Conservation (phyloP, 2,888 invertebrate genomes). For the Troides aeacus region DNA sequence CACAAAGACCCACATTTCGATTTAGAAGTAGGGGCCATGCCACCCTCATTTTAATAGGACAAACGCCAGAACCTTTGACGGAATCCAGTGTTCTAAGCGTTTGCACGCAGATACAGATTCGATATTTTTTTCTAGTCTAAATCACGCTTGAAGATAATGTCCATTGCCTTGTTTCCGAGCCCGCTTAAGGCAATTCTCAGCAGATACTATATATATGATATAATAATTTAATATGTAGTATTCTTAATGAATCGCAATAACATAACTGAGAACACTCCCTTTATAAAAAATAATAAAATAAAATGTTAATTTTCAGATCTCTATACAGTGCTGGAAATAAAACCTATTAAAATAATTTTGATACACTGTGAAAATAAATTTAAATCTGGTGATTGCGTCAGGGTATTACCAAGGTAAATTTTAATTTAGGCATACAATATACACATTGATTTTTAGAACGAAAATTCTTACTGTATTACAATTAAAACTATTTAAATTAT, state of each 20-base stretch:
- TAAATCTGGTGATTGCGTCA: slow-evolving; percentile 56
- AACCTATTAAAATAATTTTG: slow-evolving; percentile 61
- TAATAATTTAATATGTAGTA: too few species aligned
- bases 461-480: not conserved
- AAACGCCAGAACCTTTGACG: too few species aligned
- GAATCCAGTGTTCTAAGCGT: too few species aligned
- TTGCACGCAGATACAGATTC: too few species aligned
- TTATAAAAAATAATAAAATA: not conserved
- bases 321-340: slow-evolving; percentile 48
- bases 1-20: too few species aligned
- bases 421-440: not conserved
- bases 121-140: too few species aligned
- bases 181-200: too few species aligned
- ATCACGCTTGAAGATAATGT: too few species aligned
- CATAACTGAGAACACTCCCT: not conserved
- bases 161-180: too few species aligned
- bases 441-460: not conserved
- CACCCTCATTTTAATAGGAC: too few species aligned
- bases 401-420: slow-evolving; percentile 65
- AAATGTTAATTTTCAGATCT: slow-evolving; percentile 43
- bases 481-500: not conserved
- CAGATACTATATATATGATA: too few species aligned
- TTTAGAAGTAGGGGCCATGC: too few species aligned
- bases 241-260: not conserved
- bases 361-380: slow-evolving; percentile 48